phyloP scores from a whole-genome alignment of 2,888 invertebrate genomes.

The Liopterus haemorrhoidalis region DNA sequence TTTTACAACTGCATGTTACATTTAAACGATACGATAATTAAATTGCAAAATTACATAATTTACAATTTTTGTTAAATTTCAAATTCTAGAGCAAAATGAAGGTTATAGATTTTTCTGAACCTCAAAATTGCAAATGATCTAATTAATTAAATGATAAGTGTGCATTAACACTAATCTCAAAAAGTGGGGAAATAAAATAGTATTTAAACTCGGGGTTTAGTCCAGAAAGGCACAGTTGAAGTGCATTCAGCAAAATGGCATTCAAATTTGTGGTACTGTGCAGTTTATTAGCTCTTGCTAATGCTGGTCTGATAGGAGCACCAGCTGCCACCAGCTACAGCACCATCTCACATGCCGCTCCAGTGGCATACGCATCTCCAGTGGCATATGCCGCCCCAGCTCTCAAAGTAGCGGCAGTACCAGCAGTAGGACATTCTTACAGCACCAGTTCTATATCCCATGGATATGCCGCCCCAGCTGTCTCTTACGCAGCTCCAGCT shows the following conservation, averaged over 20 bases:
- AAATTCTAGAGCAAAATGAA: not conserved
- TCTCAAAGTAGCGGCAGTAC: too few relatives aligned
- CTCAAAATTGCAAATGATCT: not conserved
- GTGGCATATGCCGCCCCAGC: conserved; percentile 37
- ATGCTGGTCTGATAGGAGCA: conserved; percentile 49
- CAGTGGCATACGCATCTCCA: conserved; percentile 15
- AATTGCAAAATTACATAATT: not conserved
- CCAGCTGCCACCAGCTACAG: conserved; percentile 38
- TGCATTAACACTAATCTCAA: not conserved
- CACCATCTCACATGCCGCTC: conserved; percentile 17
- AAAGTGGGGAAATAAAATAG: not conserved
- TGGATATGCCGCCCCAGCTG: conserved; percentile 5
- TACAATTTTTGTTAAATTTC: not conserved
- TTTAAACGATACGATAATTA: too few relatives aligned
- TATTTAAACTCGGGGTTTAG: conserved; percentile 10
- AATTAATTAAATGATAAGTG: conserved; percentile 4
- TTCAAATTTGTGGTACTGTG: conserved; percentile 37
- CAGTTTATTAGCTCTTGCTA: conserved; percentile 43
- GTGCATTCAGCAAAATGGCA: conserved; percentile 10
- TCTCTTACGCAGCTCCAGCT: conserved; percentile 5
- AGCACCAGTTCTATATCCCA: conserved; percentile 36
- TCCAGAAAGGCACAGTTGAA: conserved; percentile 13
- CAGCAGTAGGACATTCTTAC: conserved; percentile 43
- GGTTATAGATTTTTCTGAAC: not conserved
- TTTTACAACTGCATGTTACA: not conserved